Evolutionary conservation across 2,888 invertebrate genomes (phyloP), one percentile per base, ranked within the genome.

Genomic region (Coecobrya sp.): DNA sequence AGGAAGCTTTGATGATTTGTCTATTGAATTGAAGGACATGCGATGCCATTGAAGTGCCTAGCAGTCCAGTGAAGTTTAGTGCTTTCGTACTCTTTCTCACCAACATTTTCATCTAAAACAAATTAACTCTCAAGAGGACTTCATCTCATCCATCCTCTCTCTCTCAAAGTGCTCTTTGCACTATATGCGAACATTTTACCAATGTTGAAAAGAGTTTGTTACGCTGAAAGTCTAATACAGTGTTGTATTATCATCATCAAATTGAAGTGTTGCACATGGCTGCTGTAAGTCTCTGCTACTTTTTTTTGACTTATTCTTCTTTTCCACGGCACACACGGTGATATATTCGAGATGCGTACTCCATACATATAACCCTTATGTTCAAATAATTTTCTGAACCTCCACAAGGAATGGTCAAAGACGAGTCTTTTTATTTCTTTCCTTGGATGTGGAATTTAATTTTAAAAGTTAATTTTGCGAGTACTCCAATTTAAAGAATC

Each of bases 401-500:
- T 36, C 27, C 13, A 10, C 11, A 25, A 52, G 45, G 3, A 65
- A 55, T 36, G 19, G 65, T 73, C 30, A 73, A 36, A 59, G 22
- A 11, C 22, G 30, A 42, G 49, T 62, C 79, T 79, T 45, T 76
- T 59, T 87, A 62, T 79, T 62, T 87, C 62, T 30, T 55, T 79
- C 62, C 19, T 25, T 19, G 11, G 42, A 1, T 42, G 16, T 13
- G 65, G 49, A 87, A 79, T 87, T 79, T 87, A 76, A 87, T 87
- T 79, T 87, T 30, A 19, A 55, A 62, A 87, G 87, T 62, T 79
- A 87, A 87, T 87, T 87, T 87, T 45, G 49, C 2, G 42, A 76
- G 45, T 70, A 0, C 0, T 76, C 8, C 45, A 65, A 30, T 76
- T 76, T 76, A 27, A 76, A 22, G 45, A 22, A 45, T 45, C 45